A percentile compares a stretch with the other conserved stretches of the same genome.
phyloP scores from a whole-genome alignment of 2,888 invertebrate species.

The Netelia virgata region DNA sequence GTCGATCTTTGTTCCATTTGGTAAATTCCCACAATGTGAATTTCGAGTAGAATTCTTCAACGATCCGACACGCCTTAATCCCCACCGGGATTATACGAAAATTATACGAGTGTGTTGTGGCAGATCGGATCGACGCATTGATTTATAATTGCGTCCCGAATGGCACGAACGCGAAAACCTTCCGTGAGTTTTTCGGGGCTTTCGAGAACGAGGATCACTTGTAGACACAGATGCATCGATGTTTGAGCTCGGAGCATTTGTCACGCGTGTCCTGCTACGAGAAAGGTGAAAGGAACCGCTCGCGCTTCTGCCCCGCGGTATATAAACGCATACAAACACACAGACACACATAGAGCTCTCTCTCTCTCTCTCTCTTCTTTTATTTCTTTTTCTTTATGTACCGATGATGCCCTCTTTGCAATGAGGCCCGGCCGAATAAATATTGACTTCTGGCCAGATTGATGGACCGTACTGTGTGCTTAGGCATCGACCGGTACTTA shows the following conservation, averaged over 20 bases:
- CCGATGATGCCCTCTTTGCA: slow-evolving; percentile 84
- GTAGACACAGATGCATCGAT: slow-evolving; percentile 84
- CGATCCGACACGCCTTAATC: background rate
- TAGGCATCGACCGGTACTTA: slow-evolving; percentile 76
- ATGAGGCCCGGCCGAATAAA: slow-evolving; percentile 83
- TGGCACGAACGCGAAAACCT: background rate
- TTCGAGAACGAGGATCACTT: slow-evolving; percentile 61
- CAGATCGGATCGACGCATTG: slow-evolving; percentile 52
- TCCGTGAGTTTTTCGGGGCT: slow-evolving; percentile 28
- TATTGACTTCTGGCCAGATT: slow-evolving; percentile 84
- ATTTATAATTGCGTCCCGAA: slow-evolving; percentile 50
- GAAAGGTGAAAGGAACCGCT: slow-evolving; percentile 80
- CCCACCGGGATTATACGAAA: slow-evolving; percentile 28
- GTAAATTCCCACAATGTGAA: background rate
- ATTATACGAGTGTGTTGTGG: slow-evolving; percentile 33
- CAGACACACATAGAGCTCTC: no score
- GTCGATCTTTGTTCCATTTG: no score
- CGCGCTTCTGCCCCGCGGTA: slow-evolving; percentile 56
- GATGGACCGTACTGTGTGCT: slow-evolving; percentile 83
- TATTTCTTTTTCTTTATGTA: slow-evolving; percentile 75
- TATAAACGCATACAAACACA: slow-evolving; percentile 1
- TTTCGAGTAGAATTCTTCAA: slow-evolving; percentile 10
- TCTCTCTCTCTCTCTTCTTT: background rate
- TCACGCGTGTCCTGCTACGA: slow-evolving; percentile 84
- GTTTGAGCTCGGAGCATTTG: slow-evolving; percentile 84